phyloP scores from a whole-genome alignment of 2,113 vertebrate genomes.

The Colossoma macropomum region DNA sequence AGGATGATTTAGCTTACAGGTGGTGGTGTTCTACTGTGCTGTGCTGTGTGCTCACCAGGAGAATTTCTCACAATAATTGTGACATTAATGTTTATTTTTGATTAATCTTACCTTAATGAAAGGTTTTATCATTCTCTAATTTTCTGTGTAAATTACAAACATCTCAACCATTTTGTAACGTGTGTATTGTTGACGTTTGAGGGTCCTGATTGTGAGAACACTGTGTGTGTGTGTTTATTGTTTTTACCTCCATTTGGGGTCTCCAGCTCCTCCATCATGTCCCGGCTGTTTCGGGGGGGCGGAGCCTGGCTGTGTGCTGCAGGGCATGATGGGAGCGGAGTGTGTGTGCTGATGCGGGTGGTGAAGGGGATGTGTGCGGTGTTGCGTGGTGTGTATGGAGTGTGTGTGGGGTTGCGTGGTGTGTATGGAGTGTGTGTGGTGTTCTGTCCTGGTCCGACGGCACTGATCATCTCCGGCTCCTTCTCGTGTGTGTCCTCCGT shows the following conservation, averaged over 20 bases:
- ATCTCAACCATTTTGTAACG: no score
- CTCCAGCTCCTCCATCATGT: slow-evolving; percentile 89
- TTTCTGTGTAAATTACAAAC: no score
- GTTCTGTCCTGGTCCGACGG: slow-evolving; percentile 89
- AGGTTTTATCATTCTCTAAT: no score
- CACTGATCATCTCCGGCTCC: slow-evolving; percentile 93
- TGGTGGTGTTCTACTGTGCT: no score
- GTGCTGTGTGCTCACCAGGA: no score
- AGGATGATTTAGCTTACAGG: no score
- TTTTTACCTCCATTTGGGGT: slow-evolving; percentile 84
- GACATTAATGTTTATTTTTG: no score
- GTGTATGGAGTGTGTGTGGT: slow-evolving; percentile 64
- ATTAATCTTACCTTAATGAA: no score
- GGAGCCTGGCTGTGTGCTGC: slow-evolving; percentile 66
- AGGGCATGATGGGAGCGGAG: slow-evolving; percentile 12
- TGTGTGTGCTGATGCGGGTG: slow-evolving; percentile 70
- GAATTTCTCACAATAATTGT: no score
- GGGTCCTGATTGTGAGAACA: no score
- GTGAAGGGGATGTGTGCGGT: neutral
- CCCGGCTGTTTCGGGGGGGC: slow-evolving; percentile 87
- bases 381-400: slow-evolving; percentile 15
- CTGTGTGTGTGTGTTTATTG: neutral
- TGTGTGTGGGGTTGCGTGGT: neutral
- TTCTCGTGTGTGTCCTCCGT: slow-evolving; percentile 95
- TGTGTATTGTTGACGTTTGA: no score